Conservation (phyloP, 2,888 invertebrate species). For the Leptopilina myrica region DNA sequence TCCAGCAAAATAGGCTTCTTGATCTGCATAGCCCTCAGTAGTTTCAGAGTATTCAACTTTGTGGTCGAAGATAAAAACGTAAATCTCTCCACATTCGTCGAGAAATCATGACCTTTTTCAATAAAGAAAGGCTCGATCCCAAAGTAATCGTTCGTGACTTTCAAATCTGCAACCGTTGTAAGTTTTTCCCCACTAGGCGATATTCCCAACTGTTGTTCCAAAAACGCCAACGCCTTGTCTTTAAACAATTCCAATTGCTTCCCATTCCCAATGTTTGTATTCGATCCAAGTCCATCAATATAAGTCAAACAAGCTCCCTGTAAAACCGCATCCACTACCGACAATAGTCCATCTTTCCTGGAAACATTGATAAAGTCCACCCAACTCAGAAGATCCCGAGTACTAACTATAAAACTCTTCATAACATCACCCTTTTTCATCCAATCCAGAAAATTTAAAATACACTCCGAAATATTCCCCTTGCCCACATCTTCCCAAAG, state of each 20-base stretch:
- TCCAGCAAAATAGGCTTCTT: conserved; percentile 96
- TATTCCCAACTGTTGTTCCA: conserved; percentile 78
- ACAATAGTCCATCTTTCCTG: conserved; percentile 58
- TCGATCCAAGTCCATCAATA: conserved; percentile 93
- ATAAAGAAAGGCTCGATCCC: conserved; percentile 90
- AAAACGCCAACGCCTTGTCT: conserved; percentile 79
- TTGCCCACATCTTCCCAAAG: conserved; percentile 78
- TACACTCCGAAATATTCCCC: conserved; percentile 82
- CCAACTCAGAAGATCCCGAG: conserved; percentile 96
- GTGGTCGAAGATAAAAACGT: conserved; percentile 89
- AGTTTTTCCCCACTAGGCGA: conserved; percentile 47
- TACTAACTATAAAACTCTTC: conserved; percentile 88
- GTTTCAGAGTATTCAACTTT: conserved; percentile 87
- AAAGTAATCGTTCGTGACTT: conserved; percentile 77
- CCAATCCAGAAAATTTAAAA: conserved; percentile 90
- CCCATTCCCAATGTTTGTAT: conserved; percentile 83
- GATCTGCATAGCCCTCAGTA: conserved; percentile 92
- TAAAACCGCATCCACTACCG: conserved; percentile 84
- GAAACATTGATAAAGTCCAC: conserved; percentile 90
- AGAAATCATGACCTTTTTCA: conserved; percentile 76
- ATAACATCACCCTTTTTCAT: conserved; percentile 85
- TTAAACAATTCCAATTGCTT: conserved; percentile 73
- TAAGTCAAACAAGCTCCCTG: conserved; percentile 96
- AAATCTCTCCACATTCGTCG: conserved; percentile 77
- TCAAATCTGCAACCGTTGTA: conserved; percentile 30